These are phyloP conservation scores for Thamnophis elegans DNA, from an alignment of 2,797 vertebrate genomes.

Conservation along the genomic window DNA sequence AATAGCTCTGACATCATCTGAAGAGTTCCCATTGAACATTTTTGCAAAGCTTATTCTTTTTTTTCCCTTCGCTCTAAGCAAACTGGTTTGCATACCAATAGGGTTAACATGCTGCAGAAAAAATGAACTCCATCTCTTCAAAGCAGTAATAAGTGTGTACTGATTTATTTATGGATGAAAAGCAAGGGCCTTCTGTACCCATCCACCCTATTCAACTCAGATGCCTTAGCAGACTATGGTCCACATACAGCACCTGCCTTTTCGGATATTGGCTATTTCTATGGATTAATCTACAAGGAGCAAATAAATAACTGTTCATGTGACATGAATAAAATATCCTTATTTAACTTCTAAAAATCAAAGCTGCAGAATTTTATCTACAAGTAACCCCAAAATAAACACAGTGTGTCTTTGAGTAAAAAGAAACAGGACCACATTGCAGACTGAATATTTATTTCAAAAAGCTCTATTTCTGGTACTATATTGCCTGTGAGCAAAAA, in stretches of 20 bases:
- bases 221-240: conserved; percentile 22
- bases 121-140: conserved; percentile 62
- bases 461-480: not conserved
- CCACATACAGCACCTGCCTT: conserved; percentile 48
- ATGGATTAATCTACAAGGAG: conserved; percentile 35
- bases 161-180: conserved; percentile 69
- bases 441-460: not conserved
- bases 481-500: not conserved
- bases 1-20: conserved; percentile 64
- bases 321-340: not conserved
- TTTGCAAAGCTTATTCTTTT: conserved; percentile 65
- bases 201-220: conserved; percentile 48
- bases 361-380: not conserved
- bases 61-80: conserved; percentile 57
- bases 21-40: conserved; percentile 61
- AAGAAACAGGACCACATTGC: not conserved
- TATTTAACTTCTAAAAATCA: conserved; percentile 5
- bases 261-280: conserved; percentile 52
- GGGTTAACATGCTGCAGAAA: conserved; percentile 67
- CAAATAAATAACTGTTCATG: not conserved
- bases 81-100: conserved; percentile 68
- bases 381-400: not conserved
- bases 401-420: not conserved
- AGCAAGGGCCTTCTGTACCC: conserved; percentile 44
- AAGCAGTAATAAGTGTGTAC: conserved; percentile 60